Conservation (phyloP, 1,140 invertebrate species). For the Acromyrmex heyeri region DNA sequence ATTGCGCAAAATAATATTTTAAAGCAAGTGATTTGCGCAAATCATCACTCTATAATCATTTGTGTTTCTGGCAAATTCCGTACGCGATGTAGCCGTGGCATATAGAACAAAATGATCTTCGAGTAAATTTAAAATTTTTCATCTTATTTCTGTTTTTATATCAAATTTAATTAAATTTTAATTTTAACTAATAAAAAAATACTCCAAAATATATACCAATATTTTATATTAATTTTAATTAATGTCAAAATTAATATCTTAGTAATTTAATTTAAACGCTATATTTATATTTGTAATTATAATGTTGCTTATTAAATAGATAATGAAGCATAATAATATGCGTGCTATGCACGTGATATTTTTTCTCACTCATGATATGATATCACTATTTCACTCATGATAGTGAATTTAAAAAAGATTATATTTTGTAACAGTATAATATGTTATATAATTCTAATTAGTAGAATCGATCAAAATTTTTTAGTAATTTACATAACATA, state of each 20-base stretch:
- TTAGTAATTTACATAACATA: no score
- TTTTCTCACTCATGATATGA: no score
- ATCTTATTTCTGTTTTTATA: neutral
- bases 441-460: no score
- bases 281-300: neutral
- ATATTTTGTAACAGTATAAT: no score
- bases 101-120: neutral
- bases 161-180: neutral
- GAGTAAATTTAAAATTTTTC: neutral
- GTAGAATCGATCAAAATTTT: no score
- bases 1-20: slow-evolving; percentile 42
- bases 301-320: neutral
- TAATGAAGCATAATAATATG: neutral
- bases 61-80: neutral
- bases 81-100: neutral
- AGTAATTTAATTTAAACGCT: neutral
- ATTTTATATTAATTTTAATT: neutral
- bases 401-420: no score
- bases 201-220: neutral
- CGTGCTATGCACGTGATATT: neutral
- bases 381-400: no score
- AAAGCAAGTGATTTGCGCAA: neutral
- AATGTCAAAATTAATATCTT: neutral
- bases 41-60: neutral
- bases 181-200: neutral